phyloP scores from a whole-genome alignment of 2,888 invertebrate genomes.

The Bursaphelenchus okinawaensis region DNA sequence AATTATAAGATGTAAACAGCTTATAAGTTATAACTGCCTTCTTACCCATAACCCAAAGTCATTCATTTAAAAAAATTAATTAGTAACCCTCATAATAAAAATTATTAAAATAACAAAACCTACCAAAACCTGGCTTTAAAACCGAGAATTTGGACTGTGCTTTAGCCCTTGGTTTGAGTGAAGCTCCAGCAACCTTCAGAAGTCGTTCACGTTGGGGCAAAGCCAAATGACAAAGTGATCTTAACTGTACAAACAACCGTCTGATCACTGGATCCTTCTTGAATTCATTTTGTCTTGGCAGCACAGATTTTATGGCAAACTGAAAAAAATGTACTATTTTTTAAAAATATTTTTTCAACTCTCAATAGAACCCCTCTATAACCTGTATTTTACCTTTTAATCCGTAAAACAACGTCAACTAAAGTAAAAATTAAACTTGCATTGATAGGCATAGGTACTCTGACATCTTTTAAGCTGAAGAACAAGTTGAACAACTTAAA shows the following conservation, averaged over 20 bases:
- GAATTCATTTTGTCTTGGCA: neutral
- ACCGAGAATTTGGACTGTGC: neutral
- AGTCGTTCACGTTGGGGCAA: neutral
- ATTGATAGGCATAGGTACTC: neutral
- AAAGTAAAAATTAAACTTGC: neutral
- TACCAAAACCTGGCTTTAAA: neutral
- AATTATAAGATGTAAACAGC: no score
- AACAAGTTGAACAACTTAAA: neutral
- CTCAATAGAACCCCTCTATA: neutral
- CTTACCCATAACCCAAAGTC: no score
- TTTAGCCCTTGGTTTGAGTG: slow-evolving; percentile 7
- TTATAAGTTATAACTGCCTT: no score
- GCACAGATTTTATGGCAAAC: neutral
- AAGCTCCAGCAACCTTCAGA: neutral
- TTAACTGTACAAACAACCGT: neutral
- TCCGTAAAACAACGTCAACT: no score
- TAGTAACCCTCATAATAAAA: no score
- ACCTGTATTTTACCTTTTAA: neutral
- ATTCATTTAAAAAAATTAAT: no score
- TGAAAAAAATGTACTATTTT: neutral
- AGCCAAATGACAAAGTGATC: neutral
- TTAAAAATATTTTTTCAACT: neutral
- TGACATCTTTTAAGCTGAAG: neutral
- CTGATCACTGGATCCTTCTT: neutral
- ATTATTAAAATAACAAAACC: no score